Base-by-base conservation (phyloP, 2,888 invertebrate genomes). In the Embidobia sp. region DNA sequence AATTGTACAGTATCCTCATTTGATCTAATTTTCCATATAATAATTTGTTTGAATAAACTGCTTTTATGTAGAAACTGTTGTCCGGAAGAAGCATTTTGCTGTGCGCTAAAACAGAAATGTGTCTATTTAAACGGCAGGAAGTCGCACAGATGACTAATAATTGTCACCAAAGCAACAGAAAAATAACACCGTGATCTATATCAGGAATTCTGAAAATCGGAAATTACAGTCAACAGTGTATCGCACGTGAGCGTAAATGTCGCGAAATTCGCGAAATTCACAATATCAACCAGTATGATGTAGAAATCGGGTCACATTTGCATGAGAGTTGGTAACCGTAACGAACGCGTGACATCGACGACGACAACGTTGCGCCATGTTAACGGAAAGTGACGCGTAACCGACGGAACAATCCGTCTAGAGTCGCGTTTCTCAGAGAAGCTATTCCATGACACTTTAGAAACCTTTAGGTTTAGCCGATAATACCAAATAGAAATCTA, bases 331-430 rank as follows among this genome's bases (percentile, higher is more conserved):
- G 59, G 70, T 70, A 55, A 61, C 57, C 70, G 75, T 78, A 53
- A 79, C 80, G 70, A 67, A 66, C 55, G 69, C 73, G 33, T 73
- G 73, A 75, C 79, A 61, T 67, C 74, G 51, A 72, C 64, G 78
- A 61, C 72, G 73, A 67, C 77, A 69, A 80, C 67, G 63, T 70
- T 61, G 59, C 72, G 70, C 67, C 70, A 77, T 78, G 77, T 80
- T 80, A 81, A 83, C 81, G 80, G 80, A 83, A 83, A 81, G 75
- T 79, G 83, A 82, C 79, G 73, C 67, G 51, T 59, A 69, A 70
- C 57, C 70, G 59, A 69, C 59, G 70, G 76, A 76, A 70, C 70
- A 64, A 76, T 77, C 51, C 70, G 70, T 59, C 66, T 53, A 49
- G 63, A 63, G 70, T 57, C 37, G 44, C 55, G 69, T 69, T 76